A percentile compares a stretch with the other conserved stretches of the same genome.
Conservation (phyloP, 2,888 invertebrate genomes). For the Busseola fusca region DNA sequence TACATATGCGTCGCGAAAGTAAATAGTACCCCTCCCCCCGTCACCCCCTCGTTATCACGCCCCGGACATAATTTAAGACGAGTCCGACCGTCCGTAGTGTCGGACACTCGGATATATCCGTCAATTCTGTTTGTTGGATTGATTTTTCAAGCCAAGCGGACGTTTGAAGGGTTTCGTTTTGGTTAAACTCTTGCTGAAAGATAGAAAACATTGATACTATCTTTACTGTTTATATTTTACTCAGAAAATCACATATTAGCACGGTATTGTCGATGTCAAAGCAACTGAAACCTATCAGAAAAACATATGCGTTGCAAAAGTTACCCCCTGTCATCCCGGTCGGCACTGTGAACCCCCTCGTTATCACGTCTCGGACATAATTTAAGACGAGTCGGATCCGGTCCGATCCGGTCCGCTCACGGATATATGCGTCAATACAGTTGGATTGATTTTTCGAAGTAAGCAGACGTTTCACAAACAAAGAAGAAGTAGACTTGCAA, state of each 20-base stretch:
- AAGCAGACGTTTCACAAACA: slow-evolving; percentile 46
- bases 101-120: slow-evolving; percentile 59
- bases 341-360: slow-evolving; percentile 28
- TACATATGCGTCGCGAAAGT: slow-evolving; percentile 73
- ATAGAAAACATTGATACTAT: neutral
- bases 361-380: slow-evolving; percentile 59
- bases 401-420: slow-evolving; percentile 24
- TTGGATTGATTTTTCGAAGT: slow-evolving; percentile 49
- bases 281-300: slow-evolving; percentile 29
- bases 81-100: slow-evolving; percentile 59
- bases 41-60: slow-evolving; percentile 83
- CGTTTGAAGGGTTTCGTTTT: slow-evolving; percentile 16
- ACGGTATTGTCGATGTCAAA: neutral
- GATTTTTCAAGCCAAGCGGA: slow-evolving; percentile 58
- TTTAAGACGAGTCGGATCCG: slow-evolving; percentile 50
- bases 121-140: slow-evolving; percentile 65
- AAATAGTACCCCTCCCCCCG: slow-evolving; percentile 68
- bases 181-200: neutral
- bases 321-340: slow-evolving; percentile 17
- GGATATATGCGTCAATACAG: slow-evolving; percentile 43
- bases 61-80: slow-evolving; percentile 87
- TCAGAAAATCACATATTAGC: neutral
- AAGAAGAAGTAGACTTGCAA: slow-evolving; percentile 9
- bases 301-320: slow-evolving; percentile 51
- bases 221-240: neutral